Evolutionary conservation across 2,888 invertebrate genomes (phyloP).

Genomic region (Polymixis flavicincta): DNA sequence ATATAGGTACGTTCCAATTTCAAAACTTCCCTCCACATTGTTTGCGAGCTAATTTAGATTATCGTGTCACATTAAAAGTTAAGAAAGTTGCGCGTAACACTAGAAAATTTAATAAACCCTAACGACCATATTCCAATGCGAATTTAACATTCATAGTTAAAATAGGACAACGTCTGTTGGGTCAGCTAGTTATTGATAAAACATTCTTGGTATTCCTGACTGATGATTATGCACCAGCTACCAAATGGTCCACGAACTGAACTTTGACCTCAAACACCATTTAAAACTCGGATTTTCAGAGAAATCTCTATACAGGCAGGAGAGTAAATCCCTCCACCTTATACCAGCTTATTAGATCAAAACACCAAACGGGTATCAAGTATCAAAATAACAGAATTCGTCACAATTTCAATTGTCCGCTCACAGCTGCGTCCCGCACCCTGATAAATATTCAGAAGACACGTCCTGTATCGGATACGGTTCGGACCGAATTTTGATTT

Average conservation of each 20-base stretch:
- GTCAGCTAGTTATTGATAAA: background rate
- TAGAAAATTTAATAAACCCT: too few relatives aligned
- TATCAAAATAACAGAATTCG: slow-evolving; percentile 65
- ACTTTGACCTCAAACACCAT: background rate
- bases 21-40: too few relatives aligned
- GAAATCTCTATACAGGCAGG: background rate
- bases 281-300: background rate
- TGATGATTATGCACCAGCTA: background rate
- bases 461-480: slow-evolving; percentile 60
- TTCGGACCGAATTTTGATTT: slow-evolving; percentile 73
- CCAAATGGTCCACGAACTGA: background rate
- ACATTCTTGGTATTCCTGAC: background rate
- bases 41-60: too few relatives aligned
- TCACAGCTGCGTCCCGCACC: slow-evolving; percentile 69
- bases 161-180: too few relatives aligned
- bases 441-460: slow-evolving; percentile 80
- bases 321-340: background rate
- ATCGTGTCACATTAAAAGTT: too few relatives aligned
- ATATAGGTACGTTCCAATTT: too few relatives aligned
- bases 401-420: slow-evolving; percentile 70
- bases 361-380: slow-evolving; percentile 38
- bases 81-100: too few relatives aligned
- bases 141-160: too few relatives aligned
- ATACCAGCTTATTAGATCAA: slow-evolving; percentile 45
- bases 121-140: too few relatives aligned